Conservation (phyloP, 2,797 vertebrate genomes). For the Rhinatrema bivittatum region DNA sequence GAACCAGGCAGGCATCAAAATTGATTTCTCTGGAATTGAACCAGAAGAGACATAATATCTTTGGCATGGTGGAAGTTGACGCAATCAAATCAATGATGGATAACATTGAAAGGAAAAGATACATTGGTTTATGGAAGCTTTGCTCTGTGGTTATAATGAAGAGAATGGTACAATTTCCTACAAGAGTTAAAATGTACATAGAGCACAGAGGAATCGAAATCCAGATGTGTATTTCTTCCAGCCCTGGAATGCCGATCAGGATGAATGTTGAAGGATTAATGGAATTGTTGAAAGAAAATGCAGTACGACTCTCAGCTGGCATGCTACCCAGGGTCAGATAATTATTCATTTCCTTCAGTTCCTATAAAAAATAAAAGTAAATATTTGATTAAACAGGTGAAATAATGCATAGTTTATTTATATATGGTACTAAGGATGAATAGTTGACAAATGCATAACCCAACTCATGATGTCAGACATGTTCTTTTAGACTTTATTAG, state of each 20-base stretch:
- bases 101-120: slow-evolving; percentile 2
- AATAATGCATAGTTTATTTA: too few relatives aligned
- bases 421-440: too few relatives aligned
- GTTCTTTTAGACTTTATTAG: too few relatives aligned
- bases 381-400: too few relatives aligned
- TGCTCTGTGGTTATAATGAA: neutral
- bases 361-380: too few relatives aligned
- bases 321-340: too few relatives aligned
- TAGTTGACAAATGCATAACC: too few relatives aligned
- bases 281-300: too few relatives aligned
- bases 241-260: neutral
- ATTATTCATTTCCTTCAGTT: too few relatives aligned
- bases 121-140: slow-evolving; percentile 3
- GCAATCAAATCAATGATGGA: slow-evolving; percentile 2
- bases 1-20: slow-evolving; percentile 23
- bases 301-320: too few relatives aligned
- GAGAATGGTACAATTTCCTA: slow-evolving; percentile 1
- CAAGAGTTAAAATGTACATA: neutral
- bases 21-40: slow-evolving; percentile 23
- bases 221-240: neutral
- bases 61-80: slow-evolving; percentile 19
- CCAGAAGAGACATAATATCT: slow-evolving; percentile 31
- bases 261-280: too few relatives aligned
- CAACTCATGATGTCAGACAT: too few relatives aligned
- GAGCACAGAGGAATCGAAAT: neutral